Evolutionary conservation across 2,888 invertebrate species (phyloP), one percentile per base, ranked within the genome.

Genomic region (Trachelus troglodyta): DNA sequence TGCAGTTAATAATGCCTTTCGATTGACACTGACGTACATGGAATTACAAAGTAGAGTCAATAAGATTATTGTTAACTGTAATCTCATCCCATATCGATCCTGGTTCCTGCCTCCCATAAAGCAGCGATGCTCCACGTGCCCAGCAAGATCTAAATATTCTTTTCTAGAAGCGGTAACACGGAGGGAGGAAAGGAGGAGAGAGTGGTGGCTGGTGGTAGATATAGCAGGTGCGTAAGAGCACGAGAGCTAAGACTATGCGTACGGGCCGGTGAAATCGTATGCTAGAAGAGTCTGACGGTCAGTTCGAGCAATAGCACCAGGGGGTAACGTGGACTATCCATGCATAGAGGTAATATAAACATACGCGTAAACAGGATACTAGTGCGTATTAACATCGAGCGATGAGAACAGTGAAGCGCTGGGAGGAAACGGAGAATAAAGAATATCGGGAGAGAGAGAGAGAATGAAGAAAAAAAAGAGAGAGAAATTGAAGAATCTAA

Each of bases 191-290:
- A 85, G 85, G 87, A 84, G 56, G 71, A 71, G 81, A 85, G 83
- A 86, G 81, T 86, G 84, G 85, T 87, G 87, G 84, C 88, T 86
- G 88, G 85, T 87, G 87, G 86, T 90, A 90, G 88, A 89, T 87
- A 87, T 88, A 89, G 88, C 88, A 87, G 88, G 88, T 90, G 89
- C 85, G 85, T 83, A 81, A 87, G 81, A 81, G 88, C 88, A 87
- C 89, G 88, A 87, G 88, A 89, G 83, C 84, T 85, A 87, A 89
- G 89, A 89, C 89, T 89, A 89, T 86, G 85, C 88, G 88, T 89
- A 85, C 85, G 87, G 87, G 88, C 85, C 86, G 87, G 85, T 87
- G 87, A 89, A 85, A 88, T 89, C 86, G 86, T 88, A 86, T 86
- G 84, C 87, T 89, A 86, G 83, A 83, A 81, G 82, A 82, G 81